phyloP scores from a whole-genome alignment of 2,888 invertebrate species.

The Nasonia oneida region DNA sequence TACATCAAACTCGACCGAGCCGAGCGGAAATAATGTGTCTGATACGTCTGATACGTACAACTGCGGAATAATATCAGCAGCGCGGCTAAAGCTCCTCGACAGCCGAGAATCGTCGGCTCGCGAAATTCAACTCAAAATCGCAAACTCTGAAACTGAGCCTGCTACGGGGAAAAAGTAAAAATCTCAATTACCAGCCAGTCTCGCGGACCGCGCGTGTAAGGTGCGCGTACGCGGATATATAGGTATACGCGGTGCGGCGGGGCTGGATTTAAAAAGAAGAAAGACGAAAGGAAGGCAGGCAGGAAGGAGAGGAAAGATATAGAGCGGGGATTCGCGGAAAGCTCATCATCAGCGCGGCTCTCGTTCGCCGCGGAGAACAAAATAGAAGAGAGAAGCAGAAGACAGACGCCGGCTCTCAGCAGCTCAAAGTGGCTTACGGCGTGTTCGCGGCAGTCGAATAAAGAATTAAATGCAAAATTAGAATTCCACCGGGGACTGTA shows the following conservation, averaged over 20 bases:
- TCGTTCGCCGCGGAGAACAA: background rate
- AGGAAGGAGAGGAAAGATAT: background rate
- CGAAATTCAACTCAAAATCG: slow-evolving; percentile 51
- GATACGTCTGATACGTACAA: background rate
- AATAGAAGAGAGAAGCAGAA: slow-evolving; percentile 16
- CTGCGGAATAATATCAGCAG: background rate
- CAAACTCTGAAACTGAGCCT: slow-evolving; percentile 24
- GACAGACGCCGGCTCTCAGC: slow-evolving; percentile 49
- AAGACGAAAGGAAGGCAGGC: background rate
- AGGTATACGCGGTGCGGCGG: background rate
- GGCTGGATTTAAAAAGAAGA: background rate
- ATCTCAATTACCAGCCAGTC: slow-evolving; percentile 49
- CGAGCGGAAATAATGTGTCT: background rate
- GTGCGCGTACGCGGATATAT: background rate
- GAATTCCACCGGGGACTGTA: slow-evolving; percentile 65
- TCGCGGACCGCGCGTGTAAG: slow-evolving; percentile 19
- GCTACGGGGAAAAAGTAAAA: slow-evolving; percentile 20
- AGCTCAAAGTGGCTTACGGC: slow-evolving; percentile 63
- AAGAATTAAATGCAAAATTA: slow-evolving; percentile 72
- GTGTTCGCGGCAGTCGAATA: slow-evolving; percentile 67
- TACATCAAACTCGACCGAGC: background rate
- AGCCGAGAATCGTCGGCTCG: slow-evolving; percentile 31
- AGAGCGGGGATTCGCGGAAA: slow-evolving; percentile 55
- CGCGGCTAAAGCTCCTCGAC: slow-evolving; percentile 19
- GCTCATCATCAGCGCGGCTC: slow-evolving; percentile 55